Conservation (phyloP, 2,113 vertebrate species). For the Coreoperca whiteheadi region DNA sequence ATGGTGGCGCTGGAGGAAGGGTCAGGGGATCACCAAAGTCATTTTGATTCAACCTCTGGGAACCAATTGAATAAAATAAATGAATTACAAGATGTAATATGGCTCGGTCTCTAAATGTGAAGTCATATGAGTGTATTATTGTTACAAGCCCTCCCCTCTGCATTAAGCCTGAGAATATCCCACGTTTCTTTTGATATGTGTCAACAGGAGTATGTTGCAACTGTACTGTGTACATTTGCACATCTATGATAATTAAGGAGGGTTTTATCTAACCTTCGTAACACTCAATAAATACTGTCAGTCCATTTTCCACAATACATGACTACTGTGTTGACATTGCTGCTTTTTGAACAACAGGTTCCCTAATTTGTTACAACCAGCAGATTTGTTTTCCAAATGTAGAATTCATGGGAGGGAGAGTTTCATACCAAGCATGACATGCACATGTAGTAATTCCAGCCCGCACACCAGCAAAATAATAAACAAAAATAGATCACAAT, state of each 20-base stretch:
- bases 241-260: not conserved
- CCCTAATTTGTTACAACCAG: conserved; percentile 19
- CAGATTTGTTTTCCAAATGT: conserved; percentile 36
- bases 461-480: conserved; percentile 32
- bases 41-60: not conserved
- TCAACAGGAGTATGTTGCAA: not conserved
- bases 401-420: conserved; percentile 4
- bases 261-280: not conserved
- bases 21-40: not conserved
- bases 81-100: not conserved
- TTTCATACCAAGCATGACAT: conserved; percentile 27
- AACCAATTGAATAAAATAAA: not conserved
- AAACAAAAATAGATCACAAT: conserved; percentile 54
- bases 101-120: not conserved
- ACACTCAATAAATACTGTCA: not conserved
- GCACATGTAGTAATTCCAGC: conserved; percentile 39
- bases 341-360: conserved; percentile 13
- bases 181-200: not conserved
- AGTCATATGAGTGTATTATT: not conserved
- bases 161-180: conserved; percentile 9
- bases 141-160: not conserved
- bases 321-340: not conserved
- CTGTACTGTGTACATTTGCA: not conserved
- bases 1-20: not conserved
- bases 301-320: not conserved